phyloP scores from a whole-genome alignment of 2,113 vertebrate genomes.

The Marmota monax region DNA sequence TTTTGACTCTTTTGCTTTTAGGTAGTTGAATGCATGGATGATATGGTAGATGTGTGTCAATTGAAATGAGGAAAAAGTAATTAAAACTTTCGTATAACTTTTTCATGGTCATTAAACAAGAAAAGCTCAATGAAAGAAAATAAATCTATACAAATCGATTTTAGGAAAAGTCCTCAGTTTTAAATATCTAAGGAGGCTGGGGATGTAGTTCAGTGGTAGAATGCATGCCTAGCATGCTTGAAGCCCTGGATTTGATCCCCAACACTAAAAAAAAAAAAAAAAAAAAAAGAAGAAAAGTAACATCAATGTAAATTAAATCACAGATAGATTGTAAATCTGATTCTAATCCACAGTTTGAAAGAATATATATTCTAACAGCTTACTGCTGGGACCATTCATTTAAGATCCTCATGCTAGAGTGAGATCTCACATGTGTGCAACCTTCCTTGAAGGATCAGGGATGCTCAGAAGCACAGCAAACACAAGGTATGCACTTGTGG shows the following conservation, averaged over 20 bases:
- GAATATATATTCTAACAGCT: neutral
- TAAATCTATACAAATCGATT: neutral
- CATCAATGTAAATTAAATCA: neutral
- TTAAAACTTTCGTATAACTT: neutral
- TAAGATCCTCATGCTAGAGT: neutral
- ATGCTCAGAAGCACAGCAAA: neutral
- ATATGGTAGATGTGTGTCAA: neutral
- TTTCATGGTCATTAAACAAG: neutral
- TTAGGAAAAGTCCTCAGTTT: constrained; percentile 25
- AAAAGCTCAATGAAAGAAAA: constrained; percentile 40
- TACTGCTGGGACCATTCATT: neutral
- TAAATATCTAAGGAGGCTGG: neutral
- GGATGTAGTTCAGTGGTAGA: neutral
- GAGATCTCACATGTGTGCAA: neutral
- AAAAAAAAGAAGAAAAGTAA: neutral
- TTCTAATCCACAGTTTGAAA: neutral
- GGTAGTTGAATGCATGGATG: neutral
- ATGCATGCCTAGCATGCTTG: neutral
- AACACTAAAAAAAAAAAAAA: neutral
- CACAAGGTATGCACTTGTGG: neutral
- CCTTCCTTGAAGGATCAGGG: neutral
- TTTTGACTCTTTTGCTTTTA: neutral
- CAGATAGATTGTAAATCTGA: neutral
- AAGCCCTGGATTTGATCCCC: neutral
- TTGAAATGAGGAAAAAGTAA: neutral